Evolutionary conservation across 2,888 invertebrate species (phyloP), one percentile per base, ranked within the genome.

Genomic region (Drosophila paranaensis): DNA sequence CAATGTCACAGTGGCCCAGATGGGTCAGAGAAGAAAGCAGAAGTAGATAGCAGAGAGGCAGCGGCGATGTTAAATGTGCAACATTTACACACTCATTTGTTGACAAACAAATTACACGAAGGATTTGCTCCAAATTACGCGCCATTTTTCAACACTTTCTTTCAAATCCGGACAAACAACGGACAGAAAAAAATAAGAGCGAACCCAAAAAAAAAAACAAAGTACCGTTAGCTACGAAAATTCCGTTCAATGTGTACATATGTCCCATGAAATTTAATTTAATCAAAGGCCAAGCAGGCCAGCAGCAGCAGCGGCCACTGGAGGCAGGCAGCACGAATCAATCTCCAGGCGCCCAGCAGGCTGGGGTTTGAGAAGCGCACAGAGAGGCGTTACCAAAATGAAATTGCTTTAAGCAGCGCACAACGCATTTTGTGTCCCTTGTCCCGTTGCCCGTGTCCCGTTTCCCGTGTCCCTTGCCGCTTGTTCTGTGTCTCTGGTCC

Each of bases 231-330:
- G 65, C 62, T 56, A 6, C 65, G 65, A 62, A 71, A 71, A 71
- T 67, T 51, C 60, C 39, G 54, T 78, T 82, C 85, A 81, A 77
- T 84, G 87, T 87, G 87, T 85, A 79, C 86, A 86, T 86, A 88
- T 88, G 86, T 86, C 82, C 86, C 82, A 77, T 90, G 84, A 90
- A 91, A 89, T 91, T 90, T 90, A 90, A 91, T 91, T 90, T 91
- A 91, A 91, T 91, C 90, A 91, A 90, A 90, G 81, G 91, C 75
- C 90, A 82, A 88, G 83, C 87, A 84, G 84, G 83, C 60, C 86
- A 77, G 35, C 45, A 62, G 39, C 13, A 61, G 42, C 43, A n/a
- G n/a, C 27, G 27, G 37, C 10, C 46, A 10, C 37, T 43, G 60
- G 13, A 55, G 30, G 40, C 57, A 37, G 50, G 77, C 82, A 77